phyloP scores from a whole-genome alignment of 2,113 vertebrate species.

The Python bivittatus region DNA sequence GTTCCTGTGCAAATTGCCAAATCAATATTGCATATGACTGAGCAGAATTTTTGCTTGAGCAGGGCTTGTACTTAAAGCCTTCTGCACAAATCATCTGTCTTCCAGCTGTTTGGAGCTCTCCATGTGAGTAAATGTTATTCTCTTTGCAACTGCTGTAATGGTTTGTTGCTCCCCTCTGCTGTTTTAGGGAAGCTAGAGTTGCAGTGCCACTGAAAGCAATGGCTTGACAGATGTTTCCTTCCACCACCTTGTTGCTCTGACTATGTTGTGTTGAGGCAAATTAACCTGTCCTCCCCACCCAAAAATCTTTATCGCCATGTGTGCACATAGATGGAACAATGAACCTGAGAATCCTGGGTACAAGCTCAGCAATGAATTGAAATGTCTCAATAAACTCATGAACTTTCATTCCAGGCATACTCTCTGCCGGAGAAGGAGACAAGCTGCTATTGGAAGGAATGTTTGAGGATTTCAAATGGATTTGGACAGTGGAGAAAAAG shows the following conservation, averaged over 20 bases:
- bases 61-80: slow-evolving; percentile 47
- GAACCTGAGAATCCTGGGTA: slow-evolving; percentile 67
- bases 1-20: slow-evolving; percentile 53
- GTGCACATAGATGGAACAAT: slow-evolving; percentile 72
- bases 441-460: slow-evolving; percentile 55
- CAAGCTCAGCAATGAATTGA: slow-evolving; percentile 70
- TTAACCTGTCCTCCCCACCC: slow-evolving; percentile 72
- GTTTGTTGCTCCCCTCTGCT: slow-evolving; percentile 56
- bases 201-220: slow-evolving; percentile 56
- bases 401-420: slow-evolving; percentile 67
- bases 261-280: slow-evolving; percentile 73
- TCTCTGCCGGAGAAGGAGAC: slow-evolving; percentile 64
- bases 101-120: slow-evolving; percentile 63
- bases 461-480: slow-evolving; percentile 54
- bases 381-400: slow-evolving; percentile 73
- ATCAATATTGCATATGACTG: slow-evolving; percentile 56
- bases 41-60: slow-evolving; percentile 58
- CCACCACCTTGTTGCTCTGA: slow-evolving; percentile 71
- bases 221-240: slow-evolving; percentile 67
- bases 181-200: slow-evolving; percentile 53
- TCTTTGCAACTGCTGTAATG: slow-evolving; percentile 65
- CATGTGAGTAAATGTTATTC: slow-evolving; percentile 49
- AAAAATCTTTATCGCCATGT: slow-evolving; percentile 59
- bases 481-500: slow-evolving; percentile 31
- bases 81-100: slow-evolving; percentile 40